Evolutionary conservation across 2,888 invertebrate species (phyloP).

Genomic region (Melieria crassipennis): DNA sequence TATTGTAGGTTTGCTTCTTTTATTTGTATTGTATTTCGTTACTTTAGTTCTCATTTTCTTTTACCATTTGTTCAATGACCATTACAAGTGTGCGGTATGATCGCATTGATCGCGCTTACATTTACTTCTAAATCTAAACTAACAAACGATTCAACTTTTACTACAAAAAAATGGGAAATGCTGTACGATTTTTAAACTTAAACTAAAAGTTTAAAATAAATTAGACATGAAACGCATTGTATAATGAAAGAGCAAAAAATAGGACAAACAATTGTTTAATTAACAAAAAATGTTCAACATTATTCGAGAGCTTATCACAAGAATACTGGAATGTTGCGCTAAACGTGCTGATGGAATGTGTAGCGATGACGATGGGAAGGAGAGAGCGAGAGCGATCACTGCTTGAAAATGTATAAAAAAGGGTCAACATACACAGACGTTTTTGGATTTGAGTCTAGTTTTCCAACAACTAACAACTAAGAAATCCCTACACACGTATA

Average conservation of each 20-base stretch:
- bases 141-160: neutral
- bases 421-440: too few species aligned
- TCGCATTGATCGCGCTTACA: neutral
- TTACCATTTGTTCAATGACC: neutral
- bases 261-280: too few species aligned
- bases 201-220: constrained; percentile 15
- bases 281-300: constrained; percentile 43
- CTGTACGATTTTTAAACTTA: constrained; percentile 21
- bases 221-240: constrained; percentile 17
- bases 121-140: neutral
- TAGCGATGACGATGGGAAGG: too few species aligned
- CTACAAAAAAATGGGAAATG: neutral
- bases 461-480: too few species aligned
- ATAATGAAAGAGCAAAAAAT: constrained; percentile 8
- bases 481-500: too few species aligned
- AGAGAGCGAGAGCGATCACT: too few species aligned
- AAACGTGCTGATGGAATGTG: too few species aligned
- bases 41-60: too few species aligned
- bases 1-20: neutral
- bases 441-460: too few species aligned
- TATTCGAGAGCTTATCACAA: constrained; percentile 44
- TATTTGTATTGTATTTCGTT: neutral
- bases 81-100: neutral
- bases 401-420: too few species aligned
- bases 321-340: constrained; percentile 45